Evolutionary conservation across 1,140 invertebrate species (phyloP).

Genomic region (Goniozus legneri): DNA sequence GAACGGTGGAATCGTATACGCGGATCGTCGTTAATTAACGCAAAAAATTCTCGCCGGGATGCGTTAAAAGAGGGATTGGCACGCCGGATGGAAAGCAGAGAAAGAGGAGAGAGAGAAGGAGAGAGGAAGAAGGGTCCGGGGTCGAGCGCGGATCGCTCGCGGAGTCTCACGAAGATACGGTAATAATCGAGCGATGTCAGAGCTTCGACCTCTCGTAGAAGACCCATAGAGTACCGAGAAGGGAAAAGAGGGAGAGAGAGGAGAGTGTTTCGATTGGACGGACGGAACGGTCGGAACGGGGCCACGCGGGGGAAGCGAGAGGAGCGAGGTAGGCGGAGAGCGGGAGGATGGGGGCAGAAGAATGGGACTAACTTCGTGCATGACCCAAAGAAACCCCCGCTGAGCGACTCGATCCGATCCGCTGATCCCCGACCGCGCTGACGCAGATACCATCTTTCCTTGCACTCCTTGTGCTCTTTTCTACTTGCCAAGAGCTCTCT

Average conservation of each 20-base stretch:
- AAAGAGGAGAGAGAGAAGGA: neutral
- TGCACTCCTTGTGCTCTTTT: conserved; percentile 31
- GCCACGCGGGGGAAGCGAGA: conserved; percentile 1
- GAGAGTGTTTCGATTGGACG: neutral
- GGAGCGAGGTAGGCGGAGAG: neutral
- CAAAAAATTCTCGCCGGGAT: too few relatives aligned
- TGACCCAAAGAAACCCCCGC: conserved; percentile 47
- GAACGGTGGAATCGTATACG: too few relatives aligned
- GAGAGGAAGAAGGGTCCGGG: conserved; percentile 14
- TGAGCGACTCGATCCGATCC: conserved; percentile 46
- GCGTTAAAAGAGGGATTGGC: too few relatives aligned
- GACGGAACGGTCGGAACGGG: conserved; percentile 3
- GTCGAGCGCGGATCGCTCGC: too few relatives aligned
- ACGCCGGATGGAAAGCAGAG: neutral
- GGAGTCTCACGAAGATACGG: conserved; percentile 30
- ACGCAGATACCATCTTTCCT: conserved; percentile 46
- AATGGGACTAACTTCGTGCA: conserved; percentile 46
- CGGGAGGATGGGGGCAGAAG: conserved; percentile 22
- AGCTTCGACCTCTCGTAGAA: conserved; percentile 40
- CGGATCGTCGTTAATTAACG: too few relatives aligned
- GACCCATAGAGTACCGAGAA: conserved; percentile 27
- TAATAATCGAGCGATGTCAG: conserved; percentile 37
- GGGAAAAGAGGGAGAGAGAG: neutral
- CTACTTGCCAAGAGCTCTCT: conserved; percentile 2
- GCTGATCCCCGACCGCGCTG: conserved; percentile 46